Base-by-base conservation (phyloP, 2,113 vertebrate species). In the Laticauda colubrina region DNA sequence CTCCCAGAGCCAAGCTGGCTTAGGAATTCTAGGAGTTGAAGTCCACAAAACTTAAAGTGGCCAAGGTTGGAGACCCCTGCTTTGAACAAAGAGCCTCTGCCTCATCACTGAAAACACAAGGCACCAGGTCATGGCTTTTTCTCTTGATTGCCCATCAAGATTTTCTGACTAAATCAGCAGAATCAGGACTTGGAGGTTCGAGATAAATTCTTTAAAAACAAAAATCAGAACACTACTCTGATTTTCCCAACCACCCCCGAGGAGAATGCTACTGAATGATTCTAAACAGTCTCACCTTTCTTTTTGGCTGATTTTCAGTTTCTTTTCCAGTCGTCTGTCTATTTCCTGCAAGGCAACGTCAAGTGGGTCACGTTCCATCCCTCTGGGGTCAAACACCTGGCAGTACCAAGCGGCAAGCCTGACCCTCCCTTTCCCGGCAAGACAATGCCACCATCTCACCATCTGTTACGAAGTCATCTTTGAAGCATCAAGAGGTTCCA, bases 271-370 rank as follows among this genome's bases (percentile, higher is more conserved):
- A 39, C 4, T 0, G 14, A 48, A 34, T 55, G 86, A 5, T 4
- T 18, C 10, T 3, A 87, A 91, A 94, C 69, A 94, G 81, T 55
- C 95, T 98, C 98, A 99, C 99, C 98, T 99, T 97, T 99, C 99
- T 97, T 98, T 99, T 95, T 99, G 98, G 61, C 98, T 98, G 97
- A 99, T 99, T 97, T 98, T 98, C 97, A 99, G 97, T 96, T 99
- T 99, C 98, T 99, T 99, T 96, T 99, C 99, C 96, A 99, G 97
- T 95, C 98, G 98, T 97, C 98, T 98, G 96, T 99, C 99, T 98
- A 99, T 99, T 98, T 99, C 99, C 99, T 99, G 87, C 87, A 94
- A 96, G 91, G 4, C 75, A 87, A 93, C 2, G 15, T 2, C 0
- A 5, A 8, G 12, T 3, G 2, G 10, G 15, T 91, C 55, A 59